phyloP scores from a whole-genome alignment of 2,888 invertebrate genomes.

The Leucozona laternaria region DNA sequence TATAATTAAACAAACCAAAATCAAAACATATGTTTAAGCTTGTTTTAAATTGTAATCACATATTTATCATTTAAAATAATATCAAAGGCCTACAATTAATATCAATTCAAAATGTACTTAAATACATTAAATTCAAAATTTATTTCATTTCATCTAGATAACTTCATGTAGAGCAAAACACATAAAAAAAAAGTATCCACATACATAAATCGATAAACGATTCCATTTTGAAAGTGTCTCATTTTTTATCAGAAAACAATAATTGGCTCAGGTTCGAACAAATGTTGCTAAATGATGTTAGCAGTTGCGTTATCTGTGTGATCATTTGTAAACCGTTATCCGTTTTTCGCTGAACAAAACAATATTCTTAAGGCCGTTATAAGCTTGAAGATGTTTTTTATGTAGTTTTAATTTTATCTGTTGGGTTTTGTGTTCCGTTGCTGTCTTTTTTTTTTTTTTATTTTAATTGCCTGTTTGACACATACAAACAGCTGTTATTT shows the following conservation, averaged over 20 bases:
- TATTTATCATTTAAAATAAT: not conserved
- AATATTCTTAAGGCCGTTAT: not conserved
- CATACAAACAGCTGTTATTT: too few species aligned
- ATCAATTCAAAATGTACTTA: not conserved
- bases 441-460: not conserved
- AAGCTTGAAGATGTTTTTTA: not conserved
- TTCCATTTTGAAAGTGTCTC: slow-evolving; percentile 55
- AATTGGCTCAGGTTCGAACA: slow-evolving; percentile 52
- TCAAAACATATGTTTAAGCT: not conserved
- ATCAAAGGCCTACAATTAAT: slow-evolving; percentile 6
- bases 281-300: slow-evolving; percentile 56
- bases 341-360: not conserved
- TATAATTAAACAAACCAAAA: not conserved
- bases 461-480: too few species aligned
- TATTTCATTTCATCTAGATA: slow-evolving; percentile 81
- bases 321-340: not conserved
- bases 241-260: slow-evolving; percentile 47
- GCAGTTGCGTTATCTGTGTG: not conserved
- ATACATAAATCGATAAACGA: slow-evolving; percentile 8
- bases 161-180: slow-evolving; percentile 83
- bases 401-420: not conserved
- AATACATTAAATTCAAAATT: slow-evolving; percentile 19
- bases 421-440: not conserved
- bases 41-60: not conserved
- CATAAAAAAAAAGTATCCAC: slow-evolving; percentile 51